Evolutionary conservation across 2,797 vertebrate genomes (phyloP).

Genomic region (Jordanella pulchra): DNA sequence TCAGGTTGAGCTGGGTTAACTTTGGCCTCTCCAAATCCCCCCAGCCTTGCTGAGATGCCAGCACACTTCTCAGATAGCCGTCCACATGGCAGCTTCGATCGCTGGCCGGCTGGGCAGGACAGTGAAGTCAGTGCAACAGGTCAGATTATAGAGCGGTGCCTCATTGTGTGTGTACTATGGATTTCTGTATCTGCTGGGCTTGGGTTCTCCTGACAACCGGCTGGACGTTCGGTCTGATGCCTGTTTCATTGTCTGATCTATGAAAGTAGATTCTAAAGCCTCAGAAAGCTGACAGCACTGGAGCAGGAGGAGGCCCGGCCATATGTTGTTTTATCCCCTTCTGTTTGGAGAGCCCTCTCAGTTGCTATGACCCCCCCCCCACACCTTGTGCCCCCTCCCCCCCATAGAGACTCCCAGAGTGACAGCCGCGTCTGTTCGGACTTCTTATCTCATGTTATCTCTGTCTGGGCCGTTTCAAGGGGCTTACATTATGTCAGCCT

Average conservation of each 20-base stretch:
- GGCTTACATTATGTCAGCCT: slow-evolving; percentile 14
- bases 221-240: slow-evolving; percentile 16
- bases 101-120: slow-evolving; percentile 55
- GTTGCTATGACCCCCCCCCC: slow-evolving; percentile 35
- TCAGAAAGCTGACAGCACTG: slow-evolving; percentile 28
- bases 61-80: slow-evolving; percentile 72
- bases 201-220: slow-evolving; percentile 38
- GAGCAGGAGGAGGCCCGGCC: slow-evolving; percentile 38
- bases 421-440: slow-evolving; percentile 71
- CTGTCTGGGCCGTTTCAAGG: slow-evolving; percentile 53
- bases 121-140: slow-evolving; percentile 66
- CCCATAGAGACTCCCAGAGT: slow-evolving; percentile 45
- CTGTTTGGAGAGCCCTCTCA: slow-evolving; percentile 44
- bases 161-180: slow-evolving; percentile 34
- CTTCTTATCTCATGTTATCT: slow-evolving; percentile 52
- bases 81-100: slow-evolving; percentile 70
- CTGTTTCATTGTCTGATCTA: slow-evolving; percentile 37
- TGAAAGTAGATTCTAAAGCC: slow-evolving; percentile 27
- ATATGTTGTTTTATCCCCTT: slow-evolving; percentile 67
- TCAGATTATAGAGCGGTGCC: slow-evolving; percentile 54
- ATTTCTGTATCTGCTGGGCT: slow-evolving; percentile 49
- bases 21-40: slow-evolving; percentile 66
- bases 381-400: slow-evolving; percentile 8
- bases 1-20: slow-evolving; percentile 66
- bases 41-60: slow-evolving; percentile 60